These are phyloP conservation scores for Corvus hawaiiensis DNA, from an alignment of 2,113 vertebrate genomes.

Conservation along the genomic window DNA sequence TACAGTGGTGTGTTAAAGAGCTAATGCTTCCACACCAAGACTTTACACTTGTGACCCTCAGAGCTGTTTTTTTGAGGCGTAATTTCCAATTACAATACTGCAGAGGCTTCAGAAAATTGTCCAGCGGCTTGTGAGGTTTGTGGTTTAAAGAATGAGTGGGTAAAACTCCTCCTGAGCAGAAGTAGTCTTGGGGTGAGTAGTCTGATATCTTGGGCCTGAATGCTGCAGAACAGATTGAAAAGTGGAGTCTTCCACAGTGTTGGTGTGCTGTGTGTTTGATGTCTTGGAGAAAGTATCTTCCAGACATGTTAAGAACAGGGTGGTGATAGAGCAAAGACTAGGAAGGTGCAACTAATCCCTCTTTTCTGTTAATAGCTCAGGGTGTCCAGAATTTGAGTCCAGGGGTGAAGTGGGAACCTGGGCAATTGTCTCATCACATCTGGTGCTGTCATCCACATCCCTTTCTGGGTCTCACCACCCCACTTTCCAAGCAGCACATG, in stretches of 20 bases:
- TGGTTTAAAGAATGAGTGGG: neutral
- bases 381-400: neutral
- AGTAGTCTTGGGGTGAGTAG: neutral
- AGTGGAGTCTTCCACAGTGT: rapidly evolving
- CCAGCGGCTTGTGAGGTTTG: neutral
- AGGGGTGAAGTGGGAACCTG: neutral
- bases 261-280: neutral
- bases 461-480: neutral
- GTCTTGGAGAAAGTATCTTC: neutral
- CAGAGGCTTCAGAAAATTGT: neutral
- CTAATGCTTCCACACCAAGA: constrained; percentile 48
- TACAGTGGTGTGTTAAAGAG: constrained; percentile 37
- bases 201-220: neutral
- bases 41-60: constrained; percentile 49
- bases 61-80: constrained; percentile 24
- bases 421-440: neutral
- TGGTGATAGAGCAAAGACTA: neutral
- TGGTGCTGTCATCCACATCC: neutral
- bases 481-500: neutral
- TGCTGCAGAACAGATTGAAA: neutral
- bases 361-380: neutral
- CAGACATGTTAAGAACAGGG: neutral
- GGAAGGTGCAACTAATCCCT: neutral
- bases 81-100: constrained; percentile 19
- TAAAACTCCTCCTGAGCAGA: neutral